Evolutionary conservation across 23 tunicate species (phyloP).

Genomic region (Diplosoma virens): DNA sequence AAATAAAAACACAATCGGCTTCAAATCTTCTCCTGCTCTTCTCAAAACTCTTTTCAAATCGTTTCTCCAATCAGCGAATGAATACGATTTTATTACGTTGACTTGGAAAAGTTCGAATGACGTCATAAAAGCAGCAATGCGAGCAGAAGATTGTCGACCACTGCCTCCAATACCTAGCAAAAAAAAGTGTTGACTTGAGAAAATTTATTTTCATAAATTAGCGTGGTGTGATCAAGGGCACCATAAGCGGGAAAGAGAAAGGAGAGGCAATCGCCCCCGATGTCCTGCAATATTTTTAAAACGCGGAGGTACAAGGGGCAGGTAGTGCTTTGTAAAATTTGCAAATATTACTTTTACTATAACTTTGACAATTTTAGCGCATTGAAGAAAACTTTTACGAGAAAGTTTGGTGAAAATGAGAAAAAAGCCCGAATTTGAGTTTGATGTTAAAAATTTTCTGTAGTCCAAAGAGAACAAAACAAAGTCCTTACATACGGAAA

Average conservation of each 20-base stretch:
- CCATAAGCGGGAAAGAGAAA: background rate
- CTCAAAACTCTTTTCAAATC: conserved; percentile 75
- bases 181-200: background rate
- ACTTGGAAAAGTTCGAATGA: conserved; percentile 79
- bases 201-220: background rate
- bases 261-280: too few species aligned
- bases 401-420: too few species aligned
- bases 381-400: too few species aligned
- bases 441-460: too few species aligned
- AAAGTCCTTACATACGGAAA: too few species aligned
- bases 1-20: conserved; percentile 73
- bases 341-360: too few species aligned
- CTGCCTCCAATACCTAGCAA: conserved; percentile 83
- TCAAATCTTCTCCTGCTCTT: conserved; percentile 79
- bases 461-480: too few species aligned
- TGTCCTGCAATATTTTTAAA: too few species aligned
- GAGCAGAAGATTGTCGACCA: conserved; percentile 86
- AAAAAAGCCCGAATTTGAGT: too few species aligned
- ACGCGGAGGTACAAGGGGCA: too few species aligned
- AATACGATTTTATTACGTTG: conserved; percentile 83
- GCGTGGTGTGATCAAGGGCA: background rate
- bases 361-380: too few species aligned
- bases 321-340: too few species aligned
- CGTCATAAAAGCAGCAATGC: conserved; percentile 84
- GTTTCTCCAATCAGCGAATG: conserved; percentile 75